A percentile compares a stretch with the other conserved stretches of the same genome.
Evolutionary conservation across 2,113 vertebrate genomes (phyloP).

Genomic region (Oenanthe oenanthe): DNA sequence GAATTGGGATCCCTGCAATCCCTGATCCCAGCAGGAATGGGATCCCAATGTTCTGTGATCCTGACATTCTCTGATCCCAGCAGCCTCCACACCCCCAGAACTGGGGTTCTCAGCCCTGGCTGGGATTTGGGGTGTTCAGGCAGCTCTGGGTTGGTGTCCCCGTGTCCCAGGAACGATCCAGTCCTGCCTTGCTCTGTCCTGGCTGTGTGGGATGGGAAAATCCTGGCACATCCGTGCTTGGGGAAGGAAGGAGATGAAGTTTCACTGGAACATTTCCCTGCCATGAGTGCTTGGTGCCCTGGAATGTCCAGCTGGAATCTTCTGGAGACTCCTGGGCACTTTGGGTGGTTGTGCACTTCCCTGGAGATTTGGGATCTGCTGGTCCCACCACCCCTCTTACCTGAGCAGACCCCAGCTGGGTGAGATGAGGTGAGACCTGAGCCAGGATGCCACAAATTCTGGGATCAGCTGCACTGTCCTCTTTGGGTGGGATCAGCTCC

Average conservation of each 20-base stretch:
- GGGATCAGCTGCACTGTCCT: rapidly evolving
- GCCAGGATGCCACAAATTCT: rapidly evolving
- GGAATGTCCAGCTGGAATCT: not conserved
- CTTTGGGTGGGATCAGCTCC: not conserved
- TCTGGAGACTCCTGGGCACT: not conserved
- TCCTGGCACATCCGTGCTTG: not conserved
- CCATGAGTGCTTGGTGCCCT: not conserved
- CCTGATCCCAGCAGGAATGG: not conserved
- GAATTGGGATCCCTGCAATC: too few relatives aligned
- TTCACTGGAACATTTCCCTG: rapidly evolving
- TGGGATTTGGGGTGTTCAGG: not conserved
- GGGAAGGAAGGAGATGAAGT: not conserved
- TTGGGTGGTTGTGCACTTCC: not conserved
- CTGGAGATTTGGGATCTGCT: not conserved
- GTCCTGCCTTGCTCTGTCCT: not conserved
- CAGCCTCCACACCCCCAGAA: not conserved
- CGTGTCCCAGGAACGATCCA: rapidly evolving
- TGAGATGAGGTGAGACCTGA: not conserved
- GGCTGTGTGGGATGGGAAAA: rapidly evolving
- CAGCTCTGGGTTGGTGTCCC: not conserved
- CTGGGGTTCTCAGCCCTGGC: rapidly evolving
- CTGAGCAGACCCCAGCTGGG: not conserved
- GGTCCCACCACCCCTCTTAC: not conserved
- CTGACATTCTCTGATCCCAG: not conserved
- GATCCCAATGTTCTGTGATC: not conserved